These are phyloP conservation scores for Chaetops frenatus DNA, from an alignment of 2,113 vertebrate genomes.

Conservation along the genomic window DNA sequence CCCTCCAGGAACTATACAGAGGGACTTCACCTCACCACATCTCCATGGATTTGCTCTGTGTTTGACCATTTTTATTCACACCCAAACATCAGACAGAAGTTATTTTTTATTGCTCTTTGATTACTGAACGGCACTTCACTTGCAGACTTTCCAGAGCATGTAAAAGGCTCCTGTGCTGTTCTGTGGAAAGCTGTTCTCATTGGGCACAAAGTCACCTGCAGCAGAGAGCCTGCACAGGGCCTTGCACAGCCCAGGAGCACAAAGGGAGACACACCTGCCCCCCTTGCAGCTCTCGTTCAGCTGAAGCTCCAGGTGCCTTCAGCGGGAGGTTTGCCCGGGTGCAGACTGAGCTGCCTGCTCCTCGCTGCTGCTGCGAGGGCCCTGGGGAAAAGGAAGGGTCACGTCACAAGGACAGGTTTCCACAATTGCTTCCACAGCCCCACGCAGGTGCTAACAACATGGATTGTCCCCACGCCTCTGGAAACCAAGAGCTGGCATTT, in stretches of 20 bases:
- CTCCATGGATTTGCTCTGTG: fast-evolving
- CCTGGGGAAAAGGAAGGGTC: background rate
- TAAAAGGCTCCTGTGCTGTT: background rate
- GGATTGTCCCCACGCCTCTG: background rate
- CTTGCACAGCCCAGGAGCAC: background rate
- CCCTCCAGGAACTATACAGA: fast-evolving
- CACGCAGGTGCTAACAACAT: background rate
- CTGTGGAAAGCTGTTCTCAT: background rate
- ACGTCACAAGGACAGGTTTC: background rate
- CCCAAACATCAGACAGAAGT: background rate
- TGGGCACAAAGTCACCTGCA: background rate
- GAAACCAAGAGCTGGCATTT: background rate
- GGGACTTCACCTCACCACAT: background rate
- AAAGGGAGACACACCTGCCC: background rate
- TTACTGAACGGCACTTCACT: background rate
- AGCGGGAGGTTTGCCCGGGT: background rate
- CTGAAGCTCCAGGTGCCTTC: background rate
- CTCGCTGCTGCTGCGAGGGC: background rate
- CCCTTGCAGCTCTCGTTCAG: background rate
- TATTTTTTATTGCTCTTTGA: background rate
- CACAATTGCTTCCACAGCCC: background rate
- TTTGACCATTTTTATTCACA: background rate
- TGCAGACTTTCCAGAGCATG: background rate
- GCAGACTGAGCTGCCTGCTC: background rate
- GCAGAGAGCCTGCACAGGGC: background rate